Conservation (phyloP, 2,113 vertebrate genomes). For the Girardinichthys multiradiatus region DNA sequence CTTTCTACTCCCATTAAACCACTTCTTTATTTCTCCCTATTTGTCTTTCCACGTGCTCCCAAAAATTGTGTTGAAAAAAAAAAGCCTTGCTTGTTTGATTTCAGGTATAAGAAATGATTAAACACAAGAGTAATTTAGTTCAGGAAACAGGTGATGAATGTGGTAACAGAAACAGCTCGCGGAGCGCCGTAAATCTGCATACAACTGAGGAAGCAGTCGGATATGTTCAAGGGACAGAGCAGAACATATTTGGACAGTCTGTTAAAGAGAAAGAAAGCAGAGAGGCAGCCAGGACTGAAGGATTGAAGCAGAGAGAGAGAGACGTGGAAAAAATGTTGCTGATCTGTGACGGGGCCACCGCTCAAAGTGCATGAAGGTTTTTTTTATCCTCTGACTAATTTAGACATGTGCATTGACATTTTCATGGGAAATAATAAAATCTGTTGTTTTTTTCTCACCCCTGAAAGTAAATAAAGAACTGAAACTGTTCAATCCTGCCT, state of each 20-base stretch:
- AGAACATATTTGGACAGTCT: not conserved
- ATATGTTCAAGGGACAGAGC: not conserved
- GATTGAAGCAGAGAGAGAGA: not conserved
- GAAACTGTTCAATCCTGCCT: constrained; percentile 30
- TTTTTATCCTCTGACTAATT: constrained; percentile 18
- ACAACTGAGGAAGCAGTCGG: not conserved
- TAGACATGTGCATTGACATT: not conserved
- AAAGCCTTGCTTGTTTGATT: constrained; percentile 16
- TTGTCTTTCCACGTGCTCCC: constrained; percentile 50
- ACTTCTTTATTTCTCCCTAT: constrained; percentile 68
- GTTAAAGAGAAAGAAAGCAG: constrained; percentile 17
- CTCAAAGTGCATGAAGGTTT: not conserved
- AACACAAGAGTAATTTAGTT: not conserved
- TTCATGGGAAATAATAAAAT: not conserved
- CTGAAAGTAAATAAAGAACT: constrained; percentile 56
- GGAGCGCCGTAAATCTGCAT: not conserved
- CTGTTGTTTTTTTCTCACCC: not conserved
- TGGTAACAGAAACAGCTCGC: not conserved
- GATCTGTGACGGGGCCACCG: not conserved
- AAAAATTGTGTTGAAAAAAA: constrained; percentile 15
- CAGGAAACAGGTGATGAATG: constrained; percentile 10
- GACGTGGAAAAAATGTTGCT: not conserved
- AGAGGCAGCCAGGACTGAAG: not conserved
- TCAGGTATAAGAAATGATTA: constrained; percentile 11
- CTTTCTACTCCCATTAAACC: constrained; percentile 27